phyloP scores from a whole-genome alignment of 2,888 invertebrate genomes.

The Liodrosophila aerea region DNA sequence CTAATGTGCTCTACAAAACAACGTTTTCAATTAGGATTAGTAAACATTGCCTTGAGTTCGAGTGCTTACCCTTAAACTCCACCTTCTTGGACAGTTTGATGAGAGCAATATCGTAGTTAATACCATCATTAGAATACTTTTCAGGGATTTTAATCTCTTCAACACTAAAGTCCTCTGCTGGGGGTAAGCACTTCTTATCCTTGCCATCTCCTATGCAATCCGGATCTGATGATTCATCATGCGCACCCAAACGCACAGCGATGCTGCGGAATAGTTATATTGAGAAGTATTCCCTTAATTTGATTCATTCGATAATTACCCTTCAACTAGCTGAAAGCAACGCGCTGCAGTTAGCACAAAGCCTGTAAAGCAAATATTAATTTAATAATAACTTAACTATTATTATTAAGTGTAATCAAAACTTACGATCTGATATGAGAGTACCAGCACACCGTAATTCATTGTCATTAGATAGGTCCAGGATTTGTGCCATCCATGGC shows the following conservation, averaged over 20 bases:
- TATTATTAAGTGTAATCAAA: too few relatives aligned
- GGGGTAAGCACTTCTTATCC: not conserved
- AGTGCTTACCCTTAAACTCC: slow-evolving; percentile 9
- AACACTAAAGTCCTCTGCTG: slow-evolving; percentile 2
- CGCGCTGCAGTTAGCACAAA: slow-evolving; percentile 24
- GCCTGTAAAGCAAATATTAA: not conserved
- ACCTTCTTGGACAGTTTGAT: slow-evolving; percentile 15
- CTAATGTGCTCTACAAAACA: slow-evolving; percentile 14
- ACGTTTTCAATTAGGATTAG: not conserved
- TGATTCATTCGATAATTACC: slow-evolving; percentile 19
- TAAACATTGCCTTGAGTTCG: not conserved
- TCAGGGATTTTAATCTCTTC: slow-evolving; percentile 7
- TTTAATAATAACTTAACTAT: not conserved
- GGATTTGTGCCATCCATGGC: not conserved
- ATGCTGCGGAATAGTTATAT: too few relatives aligned
- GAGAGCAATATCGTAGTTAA: slow-evolving; percentile 23
- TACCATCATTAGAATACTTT: fast-evolving
- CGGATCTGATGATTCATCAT: not conserved
- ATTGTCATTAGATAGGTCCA: too few relatives aligned
- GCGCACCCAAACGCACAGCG: slow-evolving; percentile 19
- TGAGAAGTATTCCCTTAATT: too few relatives aligned
- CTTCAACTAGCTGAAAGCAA: not conserved
- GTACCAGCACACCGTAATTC: slow-evolving; percentile 4
- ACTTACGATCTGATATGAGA: slow-evolving; percentile 25
- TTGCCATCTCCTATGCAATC: slow-evolving; percentile 5